Base-by-base conservation (phyloP, 1,140 invertebrate genomes). In the Pseudoatta argentina region DNA sequence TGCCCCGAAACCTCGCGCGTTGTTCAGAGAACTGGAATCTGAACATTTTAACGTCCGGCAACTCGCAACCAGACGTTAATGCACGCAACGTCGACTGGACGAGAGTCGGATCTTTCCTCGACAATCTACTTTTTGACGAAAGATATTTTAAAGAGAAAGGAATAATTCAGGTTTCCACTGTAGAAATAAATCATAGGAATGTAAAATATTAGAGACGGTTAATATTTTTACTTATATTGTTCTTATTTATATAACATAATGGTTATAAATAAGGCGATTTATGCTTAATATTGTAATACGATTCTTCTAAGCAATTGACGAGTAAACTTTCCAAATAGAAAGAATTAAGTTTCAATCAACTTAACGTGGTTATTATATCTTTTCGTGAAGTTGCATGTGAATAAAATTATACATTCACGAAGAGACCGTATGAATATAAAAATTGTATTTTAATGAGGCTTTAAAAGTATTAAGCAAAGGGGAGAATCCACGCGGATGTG, bases 61-160 rank as follows among this genome's bases (percentile, higher is more conserved):
- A 27, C 44, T 66, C 14, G 21, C 44, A 21, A 3, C 51, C 61
- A 27, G 10, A 48, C 27, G 21, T 21, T 61, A 27, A 64, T 64
- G 24, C 76, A 64, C 66, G 64, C 66, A 27, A 71, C 16, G 18
- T 55, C 44, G 76, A 27, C 61, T 69, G 18, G 21, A 69, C 18
- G 24, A 59, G 12, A 57, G 34, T 53, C 24, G 30, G n/a, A 79
- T 3, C 39, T 71, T 21, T 55, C 71, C 30, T 8, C 3, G 21
- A 1, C 21, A 16, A 27, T 30, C 7, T 14, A 14, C 16, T 39
- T 57, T 71, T 44, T 71, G 1, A 69, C 16, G 14, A 39, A 39
- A 48, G 16, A 30, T 77, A 8, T 63, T 61, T 79, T 7, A 34
- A n/a, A 39, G 72, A 71, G 4, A 44, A n/a, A 16, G 7, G 21